These are phyloP conservation scores for Caenorhabditis sinica DNA, from an alignment of 2,888 invertebrate species.

Conservation along the genomic window DNA sequence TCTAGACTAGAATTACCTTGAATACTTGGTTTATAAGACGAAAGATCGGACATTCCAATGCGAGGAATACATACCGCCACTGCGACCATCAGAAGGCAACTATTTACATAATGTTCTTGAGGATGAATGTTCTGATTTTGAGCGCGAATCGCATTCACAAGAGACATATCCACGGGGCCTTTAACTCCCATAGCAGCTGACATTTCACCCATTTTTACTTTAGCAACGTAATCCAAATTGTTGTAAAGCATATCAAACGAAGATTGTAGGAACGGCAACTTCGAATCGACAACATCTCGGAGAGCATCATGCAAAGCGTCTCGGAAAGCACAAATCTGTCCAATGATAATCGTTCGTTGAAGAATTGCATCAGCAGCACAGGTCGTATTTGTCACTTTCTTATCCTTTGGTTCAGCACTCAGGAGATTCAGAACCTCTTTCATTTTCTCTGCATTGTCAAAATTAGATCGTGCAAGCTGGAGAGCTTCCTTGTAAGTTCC, in stretches of 20 bases:
- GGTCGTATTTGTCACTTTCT: slow-evolving; percentile 62
- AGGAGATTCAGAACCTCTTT: slow-evolving; percentile 90
- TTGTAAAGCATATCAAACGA: slow-evolving; percentile 88
- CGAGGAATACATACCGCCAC: slow-evolving; percentile 98
- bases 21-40: slow-evolving; percentile 84
- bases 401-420: slow-evolving; percentile 70
- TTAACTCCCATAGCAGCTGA: slow-evolving; percentile 95
- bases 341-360: slow-evolving; percentile 97
- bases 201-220: slow-evolving; percentile 88
- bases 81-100: slow-evolving; percentile 98
- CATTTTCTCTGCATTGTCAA: slow-evolving; percentile 99
- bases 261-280: slow-evolving; percentile 96
- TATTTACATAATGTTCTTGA: slow-evolving; percentile 86
- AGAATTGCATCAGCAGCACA: slow-evolving; percentile 87
- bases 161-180: slow-evolving; percentile 95
- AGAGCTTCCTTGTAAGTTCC: slow-evolving; percentile 94
- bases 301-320: slow-evolving; percentile 95
- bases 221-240: slow-evolving; percentile 72
- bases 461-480: slow-evolving; percentile 93
- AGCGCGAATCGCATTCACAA: slow-evolving; percentile 92
- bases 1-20: slow-evolving; percentile 51
- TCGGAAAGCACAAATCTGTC: slow-evolving; percentile 96
- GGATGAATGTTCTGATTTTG: slow-evolving; percentile 85
- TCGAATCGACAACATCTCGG: slow-evolving; percentile 88
- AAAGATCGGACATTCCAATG: slow-evolving; percentile 92